Percentiles rank a stretch among this genome's conserved stretches.
These are phyloP conservation scores for Hyphantria cunea DNA, from an alignment of 1,140 invertebrate genomes.

Conservation along the genomic window DNA sequence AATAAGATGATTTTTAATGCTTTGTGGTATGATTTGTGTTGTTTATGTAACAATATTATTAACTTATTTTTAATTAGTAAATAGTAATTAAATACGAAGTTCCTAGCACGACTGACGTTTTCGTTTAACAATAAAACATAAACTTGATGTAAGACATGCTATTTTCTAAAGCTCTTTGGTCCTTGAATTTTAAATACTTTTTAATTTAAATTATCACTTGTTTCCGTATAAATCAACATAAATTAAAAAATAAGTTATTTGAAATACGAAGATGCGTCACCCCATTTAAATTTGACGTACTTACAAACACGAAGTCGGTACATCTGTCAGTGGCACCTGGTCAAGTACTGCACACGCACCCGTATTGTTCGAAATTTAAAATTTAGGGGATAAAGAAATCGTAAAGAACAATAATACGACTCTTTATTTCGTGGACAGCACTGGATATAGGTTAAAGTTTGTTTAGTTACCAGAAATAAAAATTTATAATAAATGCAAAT, in stretches of 20 bases:
- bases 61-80: background rate
- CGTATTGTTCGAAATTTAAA: constrained; percentile 5
- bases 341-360: constrained; percentile 7
- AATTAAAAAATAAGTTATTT: constrained; percentile 13
- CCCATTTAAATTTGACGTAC: constrained; percentile 23
- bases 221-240: constrained; percentile 2
- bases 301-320: constrained; percentile 1
- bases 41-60: background rate
- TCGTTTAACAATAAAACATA: too few species aligned
- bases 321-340: constrained; percentile 28
- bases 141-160: too few species aligned
- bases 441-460: too few species aligned
- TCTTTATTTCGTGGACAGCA: background rate
- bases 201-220: constrained; percentile 6
- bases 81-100: too few species aligned
- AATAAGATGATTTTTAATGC: constrained; percentile 13
- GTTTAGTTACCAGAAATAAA: background rate
- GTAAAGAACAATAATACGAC: constrained; percentile 14
- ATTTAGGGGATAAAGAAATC: constrained; percentile 7
- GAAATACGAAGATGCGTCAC: constrained; percentile 5
- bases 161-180: too few species aligned
- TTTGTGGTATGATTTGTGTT: background rate
- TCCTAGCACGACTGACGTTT: too few species aligned
- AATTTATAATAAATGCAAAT: too few species aligned
- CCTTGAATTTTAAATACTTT: too few species aligned